Evolutionary conservation across 2,888 invertebrate genomes (phyloP).

Genomic region (Eupithecia centaureata): DNA sequence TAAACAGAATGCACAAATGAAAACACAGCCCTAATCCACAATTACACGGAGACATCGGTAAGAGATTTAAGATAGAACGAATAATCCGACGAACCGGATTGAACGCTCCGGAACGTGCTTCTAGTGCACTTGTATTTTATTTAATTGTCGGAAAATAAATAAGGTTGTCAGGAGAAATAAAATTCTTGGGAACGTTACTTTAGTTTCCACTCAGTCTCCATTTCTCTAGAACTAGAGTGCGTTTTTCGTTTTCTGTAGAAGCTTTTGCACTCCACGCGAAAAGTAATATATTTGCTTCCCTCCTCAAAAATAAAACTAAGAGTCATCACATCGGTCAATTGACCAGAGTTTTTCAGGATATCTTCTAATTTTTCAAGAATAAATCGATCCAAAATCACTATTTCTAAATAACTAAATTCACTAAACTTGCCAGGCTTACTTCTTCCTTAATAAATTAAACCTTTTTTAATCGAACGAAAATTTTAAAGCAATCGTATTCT

Average conservation of each 20-base stretch:
- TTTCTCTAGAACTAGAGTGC: not conserved
- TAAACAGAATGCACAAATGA: slow-evolving; percentile 62
- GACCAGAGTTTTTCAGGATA: not conserved
- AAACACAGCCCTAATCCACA: slow-evolving; percentile 79
- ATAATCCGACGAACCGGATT: slow-evolving; percentile 63
- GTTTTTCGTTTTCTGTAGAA: not conserved
- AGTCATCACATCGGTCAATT: no score
- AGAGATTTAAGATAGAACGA: slow-evolving; percentile 78
- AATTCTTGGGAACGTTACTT: not conserved
- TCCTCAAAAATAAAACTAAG: no score
- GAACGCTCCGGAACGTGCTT: slow-evolving; percentile 27
- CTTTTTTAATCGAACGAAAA: slow-evolving; percentile 1
- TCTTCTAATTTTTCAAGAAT: no score
- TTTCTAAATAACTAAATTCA: not conserved
- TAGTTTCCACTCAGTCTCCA: not conserved
- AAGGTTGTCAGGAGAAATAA: not conserved
- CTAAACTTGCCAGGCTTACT: not conserved
- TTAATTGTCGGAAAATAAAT: slow-evolving; percentile 15
- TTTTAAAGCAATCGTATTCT: slow-evolving; percentile 10
- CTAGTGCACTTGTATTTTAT: slow-evolving; percentile 25
- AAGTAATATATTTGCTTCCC: no score
- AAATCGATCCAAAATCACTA: not conserved
- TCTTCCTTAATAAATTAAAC: slow-evolving; percentile 11
- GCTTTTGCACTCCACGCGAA: not conserved
- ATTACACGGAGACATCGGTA: slow-evolving; percentile 79